Conservation (phyloP, 1,140 invertebrate species). For the Grapholita molesta region DNA sequence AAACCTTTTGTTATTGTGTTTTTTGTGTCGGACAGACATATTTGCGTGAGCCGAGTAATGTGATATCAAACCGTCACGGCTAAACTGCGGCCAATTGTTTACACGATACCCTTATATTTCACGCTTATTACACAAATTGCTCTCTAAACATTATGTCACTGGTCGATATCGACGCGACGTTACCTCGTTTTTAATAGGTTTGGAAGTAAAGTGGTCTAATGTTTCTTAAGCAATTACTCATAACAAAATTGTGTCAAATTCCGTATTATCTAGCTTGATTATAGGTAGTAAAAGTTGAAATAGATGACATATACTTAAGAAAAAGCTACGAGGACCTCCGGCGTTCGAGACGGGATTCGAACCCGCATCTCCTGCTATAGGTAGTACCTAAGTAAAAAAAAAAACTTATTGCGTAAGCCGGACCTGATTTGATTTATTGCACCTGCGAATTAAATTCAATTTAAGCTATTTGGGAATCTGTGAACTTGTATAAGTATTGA, state of each 20-base stretch:
- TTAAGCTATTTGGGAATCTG: too few species aligned
- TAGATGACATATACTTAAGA: too few species aligned
- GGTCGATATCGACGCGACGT: background rate
- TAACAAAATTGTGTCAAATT: background rate
- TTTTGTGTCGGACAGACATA: background rate
- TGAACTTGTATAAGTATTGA: too few species aligned
- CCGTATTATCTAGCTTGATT: background rate
- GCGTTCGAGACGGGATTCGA: too few species aligned
- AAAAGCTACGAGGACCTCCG: too few species aligned
- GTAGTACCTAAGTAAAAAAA: too few species aligned
- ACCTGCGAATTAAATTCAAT: too few species aligned
- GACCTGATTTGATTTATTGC: too few species aligned
- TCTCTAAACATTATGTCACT: background rate
- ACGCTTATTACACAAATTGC: constrained; percentile 11
- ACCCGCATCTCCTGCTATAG: too few species aligned
- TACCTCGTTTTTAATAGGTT: background rate
- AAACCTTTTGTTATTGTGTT: background rate
- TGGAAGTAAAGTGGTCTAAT: background rate
- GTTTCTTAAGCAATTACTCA: background rate
- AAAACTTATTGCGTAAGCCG: too few species aligned
- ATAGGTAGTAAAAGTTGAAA: too few species aligned
- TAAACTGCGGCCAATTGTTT: background rate
- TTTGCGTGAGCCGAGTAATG: constrained; percentile 1
- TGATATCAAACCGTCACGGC: background rate
- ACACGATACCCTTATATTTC: constrained; percentile 15